These are phyloP conservation scores for Corythornis vintsioides DNA, from an alignment of 2,113 vertebrate species.

Conservation along the genomic window DNA sequence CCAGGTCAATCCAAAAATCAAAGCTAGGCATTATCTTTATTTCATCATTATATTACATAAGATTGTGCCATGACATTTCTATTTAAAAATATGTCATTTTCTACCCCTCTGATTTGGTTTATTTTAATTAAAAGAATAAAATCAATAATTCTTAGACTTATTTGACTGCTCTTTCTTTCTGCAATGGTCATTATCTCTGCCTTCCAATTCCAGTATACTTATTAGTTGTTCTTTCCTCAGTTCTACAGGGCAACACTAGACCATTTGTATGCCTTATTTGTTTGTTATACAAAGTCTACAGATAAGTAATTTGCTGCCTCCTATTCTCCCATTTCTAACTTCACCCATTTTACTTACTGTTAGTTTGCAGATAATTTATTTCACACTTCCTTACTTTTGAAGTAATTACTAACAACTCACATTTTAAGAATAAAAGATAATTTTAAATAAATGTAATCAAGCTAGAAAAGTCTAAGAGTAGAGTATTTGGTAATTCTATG, in stretches of 20 bases:
- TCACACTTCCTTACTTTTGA: background rate
- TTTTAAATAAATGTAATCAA: background rate
- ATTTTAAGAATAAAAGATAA: background rate
- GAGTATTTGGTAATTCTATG: background rate
- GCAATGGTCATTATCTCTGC: background rate
- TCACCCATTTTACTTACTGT: too few species aligned
- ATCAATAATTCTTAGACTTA: background rate
- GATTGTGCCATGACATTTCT: background rate
- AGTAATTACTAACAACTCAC: background rate
- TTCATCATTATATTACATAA: background rate
- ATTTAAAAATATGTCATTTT: background rate
- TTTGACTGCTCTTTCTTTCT: background rate
- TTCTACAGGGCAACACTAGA: background rate
- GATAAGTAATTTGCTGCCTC: background rate
- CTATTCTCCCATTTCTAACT: background rate
- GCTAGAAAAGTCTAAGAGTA: background rate
- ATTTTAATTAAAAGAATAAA: slow-evolving; percentile 2
- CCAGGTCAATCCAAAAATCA: background rate
- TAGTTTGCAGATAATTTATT: background rate
- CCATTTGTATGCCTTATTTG: background rate
- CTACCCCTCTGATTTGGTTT: background rate
- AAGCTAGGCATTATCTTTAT: background rate
- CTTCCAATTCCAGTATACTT: background rate
- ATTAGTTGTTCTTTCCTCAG: background rate
- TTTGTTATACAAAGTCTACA: background rate